A percentile compares a stretch with the other conserved stretches of the same genome.
Evolutionary conservation across 2,113 vertebrate species (phyloP).

Genomic region (Rhegmatorhina hoffmannsi): DNA sequence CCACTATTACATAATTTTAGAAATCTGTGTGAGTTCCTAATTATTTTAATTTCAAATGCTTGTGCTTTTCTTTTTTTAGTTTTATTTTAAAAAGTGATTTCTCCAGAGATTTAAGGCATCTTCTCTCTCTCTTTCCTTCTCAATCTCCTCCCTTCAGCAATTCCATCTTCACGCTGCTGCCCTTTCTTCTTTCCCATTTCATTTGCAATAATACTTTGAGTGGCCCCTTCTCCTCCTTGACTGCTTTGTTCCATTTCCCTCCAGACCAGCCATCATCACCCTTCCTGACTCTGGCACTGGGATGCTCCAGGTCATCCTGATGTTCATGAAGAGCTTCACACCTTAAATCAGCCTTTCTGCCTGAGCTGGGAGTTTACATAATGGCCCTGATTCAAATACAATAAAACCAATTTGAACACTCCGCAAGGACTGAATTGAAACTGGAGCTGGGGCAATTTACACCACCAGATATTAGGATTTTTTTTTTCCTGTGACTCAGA

Average conservation of each 20-base stretch:
- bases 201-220: neutral
- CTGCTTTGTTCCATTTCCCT: neutral
- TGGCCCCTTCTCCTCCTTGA: neutral
- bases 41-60: neutral
- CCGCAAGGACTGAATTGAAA: neutral
- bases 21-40: neutral
- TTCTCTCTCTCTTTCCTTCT: neutral
- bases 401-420: constrained; percentile 1
- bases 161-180: neutral
- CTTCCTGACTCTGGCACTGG: rapidly evolving
- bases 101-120: neutral
- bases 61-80: neutral
- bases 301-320: neutral
- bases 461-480: neutral
- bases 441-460: neutral
- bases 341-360: neutral
- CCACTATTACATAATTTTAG: neutral
- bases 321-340: neutral
- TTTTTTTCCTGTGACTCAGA: neutral
- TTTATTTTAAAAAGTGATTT: neutral
- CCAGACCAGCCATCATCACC: neutral
- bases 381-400: neutral
- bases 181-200: neutral
- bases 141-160: neutral
- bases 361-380: neutral